Conservation (phyloP, 2,113 vertebrate species). For the Spheniscus mendiculus region DNA sequence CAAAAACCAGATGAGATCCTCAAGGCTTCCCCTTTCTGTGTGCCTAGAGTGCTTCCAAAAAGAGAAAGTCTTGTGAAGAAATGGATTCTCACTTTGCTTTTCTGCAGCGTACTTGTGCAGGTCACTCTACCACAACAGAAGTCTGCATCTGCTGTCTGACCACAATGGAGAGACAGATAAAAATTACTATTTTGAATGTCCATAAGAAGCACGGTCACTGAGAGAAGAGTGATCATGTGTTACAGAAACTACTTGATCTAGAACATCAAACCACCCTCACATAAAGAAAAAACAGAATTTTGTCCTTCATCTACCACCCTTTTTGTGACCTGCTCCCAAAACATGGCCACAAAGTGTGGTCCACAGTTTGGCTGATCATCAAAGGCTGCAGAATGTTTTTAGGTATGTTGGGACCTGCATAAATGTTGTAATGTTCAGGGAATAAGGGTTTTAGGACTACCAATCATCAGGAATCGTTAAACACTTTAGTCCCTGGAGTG, state of each 20-base stretch:
- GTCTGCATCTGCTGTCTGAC: neutral
- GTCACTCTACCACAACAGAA: neutral
- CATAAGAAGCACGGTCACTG: neutral
- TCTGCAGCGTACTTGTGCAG: neutral
- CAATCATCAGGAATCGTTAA: neutral
- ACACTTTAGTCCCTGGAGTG: neutral
- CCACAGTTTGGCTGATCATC: neutral
- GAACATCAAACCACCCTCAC: neutral
- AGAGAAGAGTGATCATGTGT: neutral
- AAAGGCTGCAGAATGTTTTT: neutral
- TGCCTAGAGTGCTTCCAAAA: neutral
- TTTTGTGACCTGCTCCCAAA: neutral
- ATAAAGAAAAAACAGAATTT: neutral
- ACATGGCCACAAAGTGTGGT: neutral
- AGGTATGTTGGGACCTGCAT: fast-evolving
- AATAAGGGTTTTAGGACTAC: neutral
- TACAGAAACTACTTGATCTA: neutral
- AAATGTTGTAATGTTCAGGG: neutral
- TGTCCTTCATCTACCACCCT: neutral
- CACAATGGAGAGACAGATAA: neutral
- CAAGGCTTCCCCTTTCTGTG: neutral
- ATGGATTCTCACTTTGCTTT: neutral
- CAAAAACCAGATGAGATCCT: neutral
- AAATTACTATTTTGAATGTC: neutral
- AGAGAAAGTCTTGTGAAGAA: neutral